phyloP scores from a whole-genome alignment of 2,888 invertebrate genomes.

The Diplazon laetatorius region DNA sequence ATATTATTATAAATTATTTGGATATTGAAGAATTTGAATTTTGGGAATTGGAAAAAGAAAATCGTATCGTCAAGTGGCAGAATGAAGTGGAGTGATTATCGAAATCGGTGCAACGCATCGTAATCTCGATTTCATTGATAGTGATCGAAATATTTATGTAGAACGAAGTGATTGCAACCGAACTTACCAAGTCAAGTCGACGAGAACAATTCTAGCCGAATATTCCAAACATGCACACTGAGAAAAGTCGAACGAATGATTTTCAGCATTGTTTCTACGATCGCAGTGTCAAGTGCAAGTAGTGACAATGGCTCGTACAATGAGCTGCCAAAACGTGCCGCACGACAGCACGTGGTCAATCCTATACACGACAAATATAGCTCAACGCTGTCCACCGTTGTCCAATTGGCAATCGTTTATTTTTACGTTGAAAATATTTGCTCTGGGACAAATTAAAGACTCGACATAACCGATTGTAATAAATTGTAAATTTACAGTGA shows the following conservation, averaged over 20 bases:
- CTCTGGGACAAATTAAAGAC: conserved; percentile 1
- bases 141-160: neutral
- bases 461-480: neutral
- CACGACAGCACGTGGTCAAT: conserved; percentile 39
- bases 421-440: conserved; percentile 36
- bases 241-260: conserved; percentile 22
- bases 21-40: too few relatives aligned
- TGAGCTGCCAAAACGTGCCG: conserved; percentile 36
- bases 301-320: conserved; percentile 23
- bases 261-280: neutral
- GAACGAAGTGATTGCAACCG: neutral
- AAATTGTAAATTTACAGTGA: too few relatives aligned
- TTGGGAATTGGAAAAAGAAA: too few relatives aligned
- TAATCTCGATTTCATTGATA: neutral
- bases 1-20: too few relatives aligned
- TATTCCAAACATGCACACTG: neutral
- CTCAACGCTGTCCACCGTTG: conserved; percentile 22
- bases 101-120: too few relatives aligned
- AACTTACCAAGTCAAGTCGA: conserved; percentile 29
- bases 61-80: too few relatives aligned
- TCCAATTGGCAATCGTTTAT: conserved; percentile 55
- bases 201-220: neutral
- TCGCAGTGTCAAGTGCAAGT: conserved; percentile 5
- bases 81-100: too few relatives aligned
- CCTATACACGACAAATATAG: conserved; percentile 19